phyloP scores from a whole-genome alignment of 2,888 invertebrate genomes.

The Cheilosia scutellata region DNA sequence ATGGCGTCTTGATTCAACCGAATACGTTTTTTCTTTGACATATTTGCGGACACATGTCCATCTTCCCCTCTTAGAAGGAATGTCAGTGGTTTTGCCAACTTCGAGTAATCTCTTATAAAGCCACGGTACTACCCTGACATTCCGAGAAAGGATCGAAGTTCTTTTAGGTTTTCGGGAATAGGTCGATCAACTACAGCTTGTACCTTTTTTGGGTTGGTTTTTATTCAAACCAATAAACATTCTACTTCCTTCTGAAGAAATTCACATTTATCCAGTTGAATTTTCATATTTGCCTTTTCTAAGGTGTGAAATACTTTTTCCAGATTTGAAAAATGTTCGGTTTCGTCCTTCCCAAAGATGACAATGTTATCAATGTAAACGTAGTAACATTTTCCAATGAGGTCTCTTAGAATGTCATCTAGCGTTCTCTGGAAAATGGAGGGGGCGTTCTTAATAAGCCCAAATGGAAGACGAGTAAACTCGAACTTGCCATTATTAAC shows the following conservation, averaged over 20 bases:
- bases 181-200: constrained; percentile 12
- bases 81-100: constrained; percentile 26
- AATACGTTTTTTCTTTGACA: constrained; percentile 34
- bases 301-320: constrained; percentile 47
- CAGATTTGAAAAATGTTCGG: constrained; percentile 43
- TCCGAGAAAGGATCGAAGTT: constrained; percentile 45
- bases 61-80: constrained; percentile 29
- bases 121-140: constrained; percentile 42
- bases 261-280: no score
- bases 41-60: constrained; percentile 33
- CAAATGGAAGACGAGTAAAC: constrained; percentile 49
- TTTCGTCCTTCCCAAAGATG: constrained; percentile 63
- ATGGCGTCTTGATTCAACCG: constrained; percentile 29
- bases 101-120: constrained; percentile 42
- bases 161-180: constrained; percentile 24
- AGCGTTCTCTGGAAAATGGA: constrained; percentile 50
- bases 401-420: constrained; percentile 57
- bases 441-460: constrained; percentile 32
- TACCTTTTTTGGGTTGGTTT: no score
- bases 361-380: constrained; percentile 72
- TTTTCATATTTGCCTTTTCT: no score
- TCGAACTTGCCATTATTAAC: constrained; percentile 53
- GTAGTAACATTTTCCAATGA: constrained; percentile 55
- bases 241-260: no score
- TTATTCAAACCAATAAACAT: no score